A percentile compares a stretch with the other conserved stretches of the same genome.
phyloP scores from a whole-genome alignment of 1,140 invertebrate species.

The Drepana arcuata region DNA sequence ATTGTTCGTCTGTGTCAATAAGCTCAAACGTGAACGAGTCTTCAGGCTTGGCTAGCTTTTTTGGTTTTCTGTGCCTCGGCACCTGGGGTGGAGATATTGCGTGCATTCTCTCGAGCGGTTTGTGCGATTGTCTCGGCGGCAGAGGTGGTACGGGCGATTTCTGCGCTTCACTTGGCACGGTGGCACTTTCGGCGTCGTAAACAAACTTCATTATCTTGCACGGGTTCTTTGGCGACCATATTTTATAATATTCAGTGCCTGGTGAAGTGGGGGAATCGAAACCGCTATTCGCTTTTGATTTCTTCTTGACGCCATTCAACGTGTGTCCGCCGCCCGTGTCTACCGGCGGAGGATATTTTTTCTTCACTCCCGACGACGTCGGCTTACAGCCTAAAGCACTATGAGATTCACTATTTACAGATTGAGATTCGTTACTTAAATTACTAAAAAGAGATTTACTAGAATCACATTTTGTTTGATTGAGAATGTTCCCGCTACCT shows the following conservation, averaged over 20 bases:
- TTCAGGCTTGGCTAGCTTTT: conserved; percentile 74
- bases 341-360: conserved; percentile 66
- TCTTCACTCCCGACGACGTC: conserved; percentile 64
- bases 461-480: conserved; percentile 62
- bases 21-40: conserved; percentile 85
- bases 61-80: conserved; percentile 75
- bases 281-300: conserved; percentile 58
- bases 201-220: conserved; percentile 73
- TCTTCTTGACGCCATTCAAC: conserved; percentile 64
- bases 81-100: conserved; percentile 71
- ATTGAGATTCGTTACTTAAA: conserved; percentile 55
- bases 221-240: conserved; percentile 74
- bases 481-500: conserved; percentile 56
- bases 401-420: conserved; percentile 64
- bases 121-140: conserved; percentile 71
- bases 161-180: conserved; percentile 57
- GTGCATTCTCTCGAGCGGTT: conserved; percentile 76
- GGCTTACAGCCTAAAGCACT: conserved; percentile 45
- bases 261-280: conserved; percentile 70
- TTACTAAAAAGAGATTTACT: conserved; percentile 63
- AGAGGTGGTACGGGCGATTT: conserved; percentile 64
- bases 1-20: conserved; percentile 80
- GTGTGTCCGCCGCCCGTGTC: conserved; percentile 55
- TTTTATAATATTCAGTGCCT: conserved; percentile 75
- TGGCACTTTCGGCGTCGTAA: conserved; percentile 70